Base-by-base conservation (phyloP, 2,113 vertebrate genomes). In the Cheilinus undulatus region DNA sequence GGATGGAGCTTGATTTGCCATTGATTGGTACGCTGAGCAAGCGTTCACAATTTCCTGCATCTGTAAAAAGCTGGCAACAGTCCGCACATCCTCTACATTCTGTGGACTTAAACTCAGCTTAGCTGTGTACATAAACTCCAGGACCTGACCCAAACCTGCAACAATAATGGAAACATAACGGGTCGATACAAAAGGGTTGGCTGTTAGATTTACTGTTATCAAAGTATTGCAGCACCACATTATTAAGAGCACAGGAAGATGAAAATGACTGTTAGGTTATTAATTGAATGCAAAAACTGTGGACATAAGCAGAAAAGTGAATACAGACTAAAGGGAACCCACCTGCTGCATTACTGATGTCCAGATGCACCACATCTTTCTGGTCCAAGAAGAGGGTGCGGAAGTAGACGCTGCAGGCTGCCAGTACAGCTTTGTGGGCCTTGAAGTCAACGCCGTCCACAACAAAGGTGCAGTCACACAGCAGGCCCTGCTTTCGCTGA, bases 101-200 rank as follows among this genome's bases (percentile, higher is more conserved):
- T 97, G 95, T 0, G 92, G 85, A 76, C 88, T 97, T 32, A 99
- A 86, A 85, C 80, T 96, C 66, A 99, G 94, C 87, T 96, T 97
- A 42, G 97, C 96, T 0, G 98, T 99, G 94, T 99, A 99, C 97
- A 99, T 99, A 77, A 99, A 99, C 74, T 99, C 97, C 90, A 99
- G 85, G 32, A 99, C 95, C 66, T 97, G 97, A 5, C 96, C 95
- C 86, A 99, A 91, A 86, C 97, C 97, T 99, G 90, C 51, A 88
- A 72, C 4, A 0, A 75, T 10, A 76, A 50, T n/a, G 19, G 7
- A 83, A 23, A 52, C 9, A 61, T 23, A 56, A 42, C 7, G 40
- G 20, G 19, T 65, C 9, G 22, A 65, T n/a, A 72, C 23, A 59
- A 24, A 45, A 69, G 52, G 8, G 3, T 52, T 24, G 10, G 22